phyloP scores from a whole-genome alignment of 2,888 invertebrate genomes.

The Melanargia galathea region DNA sequence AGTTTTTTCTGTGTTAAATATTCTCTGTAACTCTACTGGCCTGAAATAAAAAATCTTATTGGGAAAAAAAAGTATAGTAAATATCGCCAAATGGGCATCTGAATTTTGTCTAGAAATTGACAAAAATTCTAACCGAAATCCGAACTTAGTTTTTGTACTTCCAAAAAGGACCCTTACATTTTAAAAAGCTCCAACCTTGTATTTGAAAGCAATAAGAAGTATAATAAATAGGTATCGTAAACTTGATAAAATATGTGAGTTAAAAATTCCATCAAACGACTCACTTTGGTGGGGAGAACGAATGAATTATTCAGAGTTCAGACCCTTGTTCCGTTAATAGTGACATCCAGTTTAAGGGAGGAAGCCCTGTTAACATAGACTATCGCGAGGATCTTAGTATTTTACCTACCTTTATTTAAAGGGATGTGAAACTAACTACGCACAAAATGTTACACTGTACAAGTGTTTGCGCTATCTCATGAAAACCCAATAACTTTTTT shows the following conservation, averaged over 20 bases:
- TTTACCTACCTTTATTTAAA: not conserved
- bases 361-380: constrained; percentile 22
- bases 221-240: constrained; percentile 21
- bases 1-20: too few species aligned
- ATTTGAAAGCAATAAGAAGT: constrained; percentile 12
- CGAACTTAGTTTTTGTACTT: not conserved
- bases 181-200: not conserved
- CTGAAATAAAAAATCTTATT: too few species aligned
- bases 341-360: constrained; percentile 45
- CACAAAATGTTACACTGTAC: too few species aligned
- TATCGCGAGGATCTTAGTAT: not conserved
- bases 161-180: not conserved
- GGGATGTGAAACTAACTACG: not conserved
- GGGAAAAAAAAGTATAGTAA: too few species aligned
- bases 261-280: constrained; percentile 38
- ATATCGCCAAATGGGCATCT: too few species aligned
- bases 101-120: too few species aligned
- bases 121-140: too few species aligned
- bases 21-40: too few species aligned
- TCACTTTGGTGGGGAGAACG: constrained; percentile 43
- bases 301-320: constrained; percentile 47
- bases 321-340: constrained; percentile 48
- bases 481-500: too few species aligned
- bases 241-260: constrained; percentile 27
- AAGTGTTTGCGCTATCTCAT: too few species aligned